phyloP scores from a whole-genome alignment of 2,113 vertebrate genomes.

The Aspiorhynchus laticeps region DNA sequence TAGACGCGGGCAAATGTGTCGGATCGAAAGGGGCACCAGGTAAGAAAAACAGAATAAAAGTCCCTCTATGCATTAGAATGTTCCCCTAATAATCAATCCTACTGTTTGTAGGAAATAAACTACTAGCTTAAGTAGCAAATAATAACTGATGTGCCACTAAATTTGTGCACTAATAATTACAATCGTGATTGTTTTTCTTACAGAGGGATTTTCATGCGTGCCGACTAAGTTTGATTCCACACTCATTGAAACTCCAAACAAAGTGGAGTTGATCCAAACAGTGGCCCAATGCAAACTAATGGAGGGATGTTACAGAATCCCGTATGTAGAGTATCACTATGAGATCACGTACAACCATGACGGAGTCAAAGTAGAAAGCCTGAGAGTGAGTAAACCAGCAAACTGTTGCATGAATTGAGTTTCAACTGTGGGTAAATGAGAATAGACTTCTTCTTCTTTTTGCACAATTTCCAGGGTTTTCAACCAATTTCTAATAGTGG shows the following conservation, averaged over 20 bases:
- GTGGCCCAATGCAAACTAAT: slow-evolving; percentile 72
- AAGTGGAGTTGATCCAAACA: slow-evolving; percentile 68
- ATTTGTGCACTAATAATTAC: background rate
- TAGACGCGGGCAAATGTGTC: slow-evolving; percentile 78
- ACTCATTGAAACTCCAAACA: slow-evolving; percentile 72
- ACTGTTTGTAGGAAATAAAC: background rate
- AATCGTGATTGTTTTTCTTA: background rate
- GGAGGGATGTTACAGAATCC: slow-evolving; percentile 71
- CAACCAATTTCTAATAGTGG: background rate
- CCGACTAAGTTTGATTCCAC: slow-evolving; percentile 76
- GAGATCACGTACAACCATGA: slow-evolving; percentile 65
- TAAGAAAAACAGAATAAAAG: slow-evolving; percentile 37
- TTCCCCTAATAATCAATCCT: background rate
- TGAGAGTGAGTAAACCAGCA: slow-evolving; percentile 68
- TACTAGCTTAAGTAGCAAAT: background rate
- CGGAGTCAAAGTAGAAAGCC: slow-evolving; percentile 69
- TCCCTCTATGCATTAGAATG: background rate
- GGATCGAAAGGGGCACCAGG: slow-evolving; percentile 64
- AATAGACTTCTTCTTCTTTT: background rate
- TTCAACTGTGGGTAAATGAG: background rate
- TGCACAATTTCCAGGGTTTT: background rate
- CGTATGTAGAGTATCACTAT: slow-evolving; percentile 75
- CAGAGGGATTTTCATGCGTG: slow-evolving; percentile 76
- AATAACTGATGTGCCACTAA: background rate
- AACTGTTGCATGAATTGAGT: background rate